Conservation (phyloP, 2,797 vertebrate species). For the Falco cherrug region DNA sequence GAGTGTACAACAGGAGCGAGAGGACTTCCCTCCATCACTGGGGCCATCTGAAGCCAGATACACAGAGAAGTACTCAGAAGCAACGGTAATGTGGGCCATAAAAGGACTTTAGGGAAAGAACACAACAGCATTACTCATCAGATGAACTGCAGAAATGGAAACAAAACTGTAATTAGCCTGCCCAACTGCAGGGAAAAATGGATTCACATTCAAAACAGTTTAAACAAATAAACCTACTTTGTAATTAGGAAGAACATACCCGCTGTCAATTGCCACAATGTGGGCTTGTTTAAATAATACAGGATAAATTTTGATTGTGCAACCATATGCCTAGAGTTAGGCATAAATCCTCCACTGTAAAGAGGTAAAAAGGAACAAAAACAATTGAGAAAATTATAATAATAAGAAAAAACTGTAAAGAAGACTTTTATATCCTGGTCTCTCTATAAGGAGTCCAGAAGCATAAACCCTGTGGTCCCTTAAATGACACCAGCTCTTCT, state of each 20-base stretch:
- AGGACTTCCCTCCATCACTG: background rate
- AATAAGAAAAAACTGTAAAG: background rate
- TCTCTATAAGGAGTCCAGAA: background rate
- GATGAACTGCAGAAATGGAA: background rate
- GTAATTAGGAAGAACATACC: background rate
- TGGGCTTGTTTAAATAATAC: background rate
- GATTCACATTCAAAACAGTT: background rate
- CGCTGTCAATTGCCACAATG: background rate
- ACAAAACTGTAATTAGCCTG: background rate
- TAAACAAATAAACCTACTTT: background rate
- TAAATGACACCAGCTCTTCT: background rate
- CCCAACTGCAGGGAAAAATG: conserved; percentile 1
- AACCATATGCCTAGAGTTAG: background rate
- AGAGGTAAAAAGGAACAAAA: background rate
- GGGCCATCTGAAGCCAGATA: background rate
- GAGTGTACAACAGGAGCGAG: background rate
- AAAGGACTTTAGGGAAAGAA: conserved; percentile 1
- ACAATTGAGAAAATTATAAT: background rate
- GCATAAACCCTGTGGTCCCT: background rate
- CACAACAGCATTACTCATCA: background rate
- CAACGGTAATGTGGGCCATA: background rate
- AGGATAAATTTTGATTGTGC: background rate
- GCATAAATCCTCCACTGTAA: background rate
- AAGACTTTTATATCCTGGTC: background rate
- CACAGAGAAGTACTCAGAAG: background rate